Evolutionary conservation across 2,797 vertebrate species (phyloP).

Genomic region (Enteromius anoplus): DNA sequence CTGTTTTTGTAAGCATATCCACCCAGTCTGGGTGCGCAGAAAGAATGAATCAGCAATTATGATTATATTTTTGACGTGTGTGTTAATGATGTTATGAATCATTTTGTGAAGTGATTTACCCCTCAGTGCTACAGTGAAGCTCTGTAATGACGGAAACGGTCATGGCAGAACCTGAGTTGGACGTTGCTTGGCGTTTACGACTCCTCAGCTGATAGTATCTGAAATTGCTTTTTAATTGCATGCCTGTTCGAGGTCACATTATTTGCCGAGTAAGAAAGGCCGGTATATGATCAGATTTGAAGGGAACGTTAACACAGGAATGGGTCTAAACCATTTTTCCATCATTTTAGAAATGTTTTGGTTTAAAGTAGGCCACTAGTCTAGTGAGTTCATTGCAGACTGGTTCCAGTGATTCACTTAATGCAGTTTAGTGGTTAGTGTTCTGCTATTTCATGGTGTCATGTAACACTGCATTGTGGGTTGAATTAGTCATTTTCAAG

Average conservation of each 20-base stretch:
- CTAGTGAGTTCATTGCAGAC: slow-evolving; percentile 25
- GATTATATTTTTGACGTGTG: background rate
- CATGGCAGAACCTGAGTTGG: background rate
- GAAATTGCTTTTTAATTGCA: slow-evolving; percentile 8
- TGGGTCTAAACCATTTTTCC: background rate
- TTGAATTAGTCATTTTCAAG: slow-evolving; percentile 33
- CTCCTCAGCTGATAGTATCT: background rate
- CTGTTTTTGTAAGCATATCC: background rate
- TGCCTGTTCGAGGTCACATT: background rate
- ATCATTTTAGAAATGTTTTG: slow-evolving; percentile 3
- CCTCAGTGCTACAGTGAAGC: background rate
- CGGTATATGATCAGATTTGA: slow-evolving; percentile 15
- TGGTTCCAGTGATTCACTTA: slow-evolving; percentile 35
- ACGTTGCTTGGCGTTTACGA: background rate
- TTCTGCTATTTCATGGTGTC: slow-evolving; percentile 6
- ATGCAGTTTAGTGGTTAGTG: background rate
- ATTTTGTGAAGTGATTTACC: slow-evolving; percentile 3
- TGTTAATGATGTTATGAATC: background rate
- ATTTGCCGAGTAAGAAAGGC: slow-evolving; percentile 13
- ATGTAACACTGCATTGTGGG: slow-evolving; percentile 17
- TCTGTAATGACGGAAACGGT: background rate
- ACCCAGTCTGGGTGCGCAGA: background rate
- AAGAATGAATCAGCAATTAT: slow-evolving; percentile 27
- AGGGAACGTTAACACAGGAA: background rate
- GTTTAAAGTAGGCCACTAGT: background rate